Evolutionary conservation across 2,113 vertebrate genomes (phyloP).

Genomic region (Dasyurus viverrinus): DNA sequence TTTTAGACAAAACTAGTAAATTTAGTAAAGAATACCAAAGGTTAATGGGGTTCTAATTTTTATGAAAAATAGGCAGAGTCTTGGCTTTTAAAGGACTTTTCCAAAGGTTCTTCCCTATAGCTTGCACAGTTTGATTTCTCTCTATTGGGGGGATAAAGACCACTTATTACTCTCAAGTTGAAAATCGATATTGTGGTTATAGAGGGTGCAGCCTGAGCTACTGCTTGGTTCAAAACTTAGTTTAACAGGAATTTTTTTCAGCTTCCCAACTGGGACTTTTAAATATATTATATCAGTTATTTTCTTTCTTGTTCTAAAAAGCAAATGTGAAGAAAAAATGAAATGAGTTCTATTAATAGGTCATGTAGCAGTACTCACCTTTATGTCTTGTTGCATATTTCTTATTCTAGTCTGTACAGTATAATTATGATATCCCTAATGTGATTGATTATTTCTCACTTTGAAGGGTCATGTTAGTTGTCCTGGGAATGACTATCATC

Average conservation of each 20-base stretch:
- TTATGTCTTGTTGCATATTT: background rate
- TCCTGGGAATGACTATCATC: slow-evolving; percentile 8
- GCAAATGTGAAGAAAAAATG: background rate
- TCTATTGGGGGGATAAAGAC: background rate
- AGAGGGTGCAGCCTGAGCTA: background rate
- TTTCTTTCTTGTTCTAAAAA: slow-evolving; percentile 12
- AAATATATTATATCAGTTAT: background rate
- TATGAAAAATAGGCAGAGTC: slow-evolving; percentile 76
- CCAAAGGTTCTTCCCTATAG: slow-evolving; percentile 61
- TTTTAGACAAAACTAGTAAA: slow-evolving; percentile 74
- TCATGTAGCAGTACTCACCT: background rate
- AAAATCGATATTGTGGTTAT: background rate
- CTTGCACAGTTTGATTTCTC: slow-evolving; percentile 35
- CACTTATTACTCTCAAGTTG: background rate
- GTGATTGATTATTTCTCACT: background rate
- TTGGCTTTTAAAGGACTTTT: slow-evolving; percentile 77
- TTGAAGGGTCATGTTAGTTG: background rate
- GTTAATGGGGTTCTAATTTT: slow-evolving; percentile 77
- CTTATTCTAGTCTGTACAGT: background rate
- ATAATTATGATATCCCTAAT: background rate
- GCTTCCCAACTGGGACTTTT: background rate
- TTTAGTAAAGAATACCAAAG: slow-evolving; percentile 78
- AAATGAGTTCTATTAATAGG: too few relatives aligned
- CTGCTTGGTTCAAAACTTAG: background rate
- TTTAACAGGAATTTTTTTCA: too few relatives aligned